Conservation (phyloP, 2,113 vertebrate genomes). For the Spermophilus dauricus region DNA sequence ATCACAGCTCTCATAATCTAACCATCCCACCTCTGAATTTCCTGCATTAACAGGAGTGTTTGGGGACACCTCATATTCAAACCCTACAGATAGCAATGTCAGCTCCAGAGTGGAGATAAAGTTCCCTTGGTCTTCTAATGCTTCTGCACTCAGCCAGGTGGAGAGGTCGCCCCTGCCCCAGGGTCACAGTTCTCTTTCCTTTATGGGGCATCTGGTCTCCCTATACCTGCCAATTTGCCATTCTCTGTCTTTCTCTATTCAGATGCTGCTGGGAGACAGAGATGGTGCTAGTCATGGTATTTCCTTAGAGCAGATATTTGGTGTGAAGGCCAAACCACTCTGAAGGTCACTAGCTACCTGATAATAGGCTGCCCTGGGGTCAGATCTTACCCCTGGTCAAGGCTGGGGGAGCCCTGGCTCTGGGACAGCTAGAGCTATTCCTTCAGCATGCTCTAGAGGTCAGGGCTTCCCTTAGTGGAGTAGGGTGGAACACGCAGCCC, state of each 20-base stretch:
- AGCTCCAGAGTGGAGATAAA: rapidly evolving
- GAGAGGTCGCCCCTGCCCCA: background rate
- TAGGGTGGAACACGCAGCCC: too few relatives aligned
- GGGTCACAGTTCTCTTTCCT: background rate
- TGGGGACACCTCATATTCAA: too few relatives aligned
- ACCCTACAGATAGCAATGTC: too few relatives aligned
- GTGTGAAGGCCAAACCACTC: background rate
- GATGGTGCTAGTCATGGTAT: background rate
- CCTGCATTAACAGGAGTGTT: too few relatives aligned
- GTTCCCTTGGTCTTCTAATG: rapidly evolving
- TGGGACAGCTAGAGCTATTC: background rate
- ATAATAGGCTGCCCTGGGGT: background rate
- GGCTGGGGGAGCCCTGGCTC: background rate
- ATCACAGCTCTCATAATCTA: too few relatives aligned
- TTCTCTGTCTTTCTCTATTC: background rate
- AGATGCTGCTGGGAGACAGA: background rate
- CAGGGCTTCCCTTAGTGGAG: background rate
- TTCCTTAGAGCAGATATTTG: background rate
- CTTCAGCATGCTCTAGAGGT: background rate
- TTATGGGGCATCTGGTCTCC: background rate
- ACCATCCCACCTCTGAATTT: too few relatives aligned
- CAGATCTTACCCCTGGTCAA: background rate
- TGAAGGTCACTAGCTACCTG: too few relatives aligned
- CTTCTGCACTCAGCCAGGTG: background rate
- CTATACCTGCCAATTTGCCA: rapidly evolving